Evolutionary conservation across 1,140 invertebrate genomes (phyloP).

Genomic region (Holcopasites calliopsidis): DNA sequence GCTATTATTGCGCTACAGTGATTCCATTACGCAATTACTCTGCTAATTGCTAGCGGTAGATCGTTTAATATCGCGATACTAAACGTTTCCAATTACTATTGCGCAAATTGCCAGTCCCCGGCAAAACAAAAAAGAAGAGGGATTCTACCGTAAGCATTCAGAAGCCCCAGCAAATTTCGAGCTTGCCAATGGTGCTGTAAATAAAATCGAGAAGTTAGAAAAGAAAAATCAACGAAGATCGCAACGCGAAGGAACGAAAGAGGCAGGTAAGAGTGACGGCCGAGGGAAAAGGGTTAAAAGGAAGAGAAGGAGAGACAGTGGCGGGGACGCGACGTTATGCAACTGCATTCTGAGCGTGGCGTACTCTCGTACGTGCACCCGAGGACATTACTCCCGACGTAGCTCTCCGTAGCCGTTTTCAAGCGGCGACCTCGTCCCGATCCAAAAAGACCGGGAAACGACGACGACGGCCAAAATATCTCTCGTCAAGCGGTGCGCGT

Average conservation of each 20-base stretch:
- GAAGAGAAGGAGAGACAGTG: neutral
- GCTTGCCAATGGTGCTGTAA: no score
- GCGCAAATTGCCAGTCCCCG: no score
- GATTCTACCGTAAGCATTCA: no score
- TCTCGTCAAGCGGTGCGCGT: neutral
- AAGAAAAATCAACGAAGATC: constrained; percentile 5
- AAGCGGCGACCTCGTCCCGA: constrained; percentile 7
- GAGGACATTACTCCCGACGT: constrained; percentile 64
- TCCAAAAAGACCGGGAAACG: constrained; percentile 28
- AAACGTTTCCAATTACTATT: no score
- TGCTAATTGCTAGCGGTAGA: no score
- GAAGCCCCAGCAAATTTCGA: no score
- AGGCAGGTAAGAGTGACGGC: neutral
- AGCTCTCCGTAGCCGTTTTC: constrained; percentile 26
- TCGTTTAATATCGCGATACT: no score
- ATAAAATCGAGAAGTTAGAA: neutral
- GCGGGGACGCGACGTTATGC: constrained; percentile 52
- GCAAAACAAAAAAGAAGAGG: no score
- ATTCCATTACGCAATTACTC: no score
- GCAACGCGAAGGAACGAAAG: neutral
- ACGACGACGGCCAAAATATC: constrained; percentile 38
- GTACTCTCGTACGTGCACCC: constrained; percentile 53
- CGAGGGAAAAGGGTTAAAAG: neutral
- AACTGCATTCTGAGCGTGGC: constrained; percentile 60
- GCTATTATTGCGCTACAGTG: no score